Evolutionary conservation across 2,113 vertebrate genomes (phyloP), one percentile per base, ranked within the genome.

Genomic region (Pedetes capensis): DNA sequence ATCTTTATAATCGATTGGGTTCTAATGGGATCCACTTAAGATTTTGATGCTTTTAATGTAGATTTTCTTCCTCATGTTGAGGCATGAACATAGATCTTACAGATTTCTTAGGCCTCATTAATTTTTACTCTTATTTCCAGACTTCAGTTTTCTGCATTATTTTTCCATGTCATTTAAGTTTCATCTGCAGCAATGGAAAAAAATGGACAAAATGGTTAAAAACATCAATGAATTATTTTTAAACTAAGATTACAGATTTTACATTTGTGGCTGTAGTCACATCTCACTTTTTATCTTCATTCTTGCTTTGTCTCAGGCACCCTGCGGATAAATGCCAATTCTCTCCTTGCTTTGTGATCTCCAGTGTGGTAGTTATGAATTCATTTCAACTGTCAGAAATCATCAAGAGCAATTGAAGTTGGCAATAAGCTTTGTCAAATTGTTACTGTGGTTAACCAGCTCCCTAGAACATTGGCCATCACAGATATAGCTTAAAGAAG

Each of bases 401-500:
- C 34, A 2, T 82, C 95, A 96, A 93, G 92, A 47, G 66, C 95
- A 93, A 95, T 68, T 96, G 88, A 96, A 84, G 83, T 27, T 0
- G 22, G 85, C 75, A 93, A 92, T 97, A 92, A 97, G 95, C 93
- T 87, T 92, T 93, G 94, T 92, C 90, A 90, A 96, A 93, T 90
- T 89, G 79, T 82, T 96, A 86, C 72, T 82, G 44, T 78, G 14
- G 69, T 95, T 97, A 97, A 87, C 82, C 89, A 94, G 80, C 80
- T 92, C 53, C n/a, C 94, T 89, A 79, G 69, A 96, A 97, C 59
- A 37, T 94, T 94, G 47, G 18, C 84, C 81, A 94, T 91, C 76
- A 29, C 57, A 95, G 86, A 91, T 69, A 93, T 83, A 92, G 94
- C 95, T 96, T 93, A 81, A 84, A 91, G 95, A 98, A 98, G 49